Base-by-base conservation (phyloP, 1,140 invertebrate genomes). In the Cecropterus lyciades region DNA sequence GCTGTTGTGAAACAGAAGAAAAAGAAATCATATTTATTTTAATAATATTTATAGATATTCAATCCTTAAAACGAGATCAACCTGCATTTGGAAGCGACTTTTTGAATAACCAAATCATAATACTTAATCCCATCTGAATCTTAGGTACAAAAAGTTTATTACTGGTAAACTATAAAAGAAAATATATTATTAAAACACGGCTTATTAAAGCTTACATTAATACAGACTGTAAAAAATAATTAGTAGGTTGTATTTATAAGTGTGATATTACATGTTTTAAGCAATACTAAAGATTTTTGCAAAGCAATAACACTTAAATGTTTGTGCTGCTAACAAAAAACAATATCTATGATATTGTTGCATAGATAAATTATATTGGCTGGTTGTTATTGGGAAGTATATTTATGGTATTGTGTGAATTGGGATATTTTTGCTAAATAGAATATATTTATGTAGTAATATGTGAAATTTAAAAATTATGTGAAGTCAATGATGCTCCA, bases 271-370 rank as follows among this genome's bases (percentile, higher is more conserved):
- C 27, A 30, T 51, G 13, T 33, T 13, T 52, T 16, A 52, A 52
- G 27, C 27, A 52, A 52, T 52, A 33, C 27, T 52, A 52, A 52
- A 15, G 10, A 16, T 52, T 33, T 13, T 52, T 52, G 49, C 9
- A 15, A 15, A 16, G 49, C 49, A 52, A 33, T 52, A 16, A 33
- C 27, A 15, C 17, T 20, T 13, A 11, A 14, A 11, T 51, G 16
- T 48, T 20, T 24, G 17, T 48, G 46, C 17, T 52, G 20, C 33
- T 27, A 33, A 33, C 13, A 30, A 6, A 14, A 33, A 30, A 13
- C 20, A 52, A 52, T 52, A 52, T 33, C 24, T 52, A 30, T 33
- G 13, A 11, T 33, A 33, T 33, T 51, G 49, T 52, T 52, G 49
- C 49, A 33, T 30, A 33, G 13, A 52, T 51, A 33, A 14, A 52